A percentile compares a stretch with the other conserved stretches of the same genome.
These are phyloP conservation scores for Myotis yumanensis DNA, from an alignment of 2,113 vertebrate genomes.

Conservation along the genomic window DNA sequence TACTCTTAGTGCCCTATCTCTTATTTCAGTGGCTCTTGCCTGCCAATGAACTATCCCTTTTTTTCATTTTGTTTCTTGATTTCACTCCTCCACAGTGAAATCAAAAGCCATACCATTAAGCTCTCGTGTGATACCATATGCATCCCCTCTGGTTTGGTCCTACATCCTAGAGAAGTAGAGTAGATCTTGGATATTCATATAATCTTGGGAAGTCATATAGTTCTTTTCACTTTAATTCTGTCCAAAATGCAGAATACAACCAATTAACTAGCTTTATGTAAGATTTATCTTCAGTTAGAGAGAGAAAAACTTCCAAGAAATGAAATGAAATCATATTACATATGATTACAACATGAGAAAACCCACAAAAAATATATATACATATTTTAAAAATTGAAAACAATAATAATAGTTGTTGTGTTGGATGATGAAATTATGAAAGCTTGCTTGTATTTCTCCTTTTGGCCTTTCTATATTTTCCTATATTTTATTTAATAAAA, in stretches of 20 bases:
- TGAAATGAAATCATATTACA: background rate
- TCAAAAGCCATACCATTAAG: background rate
- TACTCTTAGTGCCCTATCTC: background rate
- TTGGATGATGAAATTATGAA: background rate
- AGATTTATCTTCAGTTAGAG: constrained; percentile 6
- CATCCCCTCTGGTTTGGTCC: background rate
- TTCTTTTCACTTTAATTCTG: background rate
- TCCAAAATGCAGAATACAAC: constrained; percentile 10
- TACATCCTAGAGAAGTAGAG: background rate
- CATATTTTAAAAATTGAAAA: background rate
- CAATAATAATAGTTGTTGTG: background rate
- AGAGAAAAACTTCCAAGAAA: background rate
- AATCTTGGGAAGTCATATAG: background rate
- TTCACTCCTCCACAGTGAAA: background rate
- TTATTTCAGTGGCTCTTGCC: background rate
- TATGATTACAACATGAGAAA: background rate
- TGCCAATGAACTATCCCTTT: background rate
- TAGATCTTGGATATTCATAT: background rate
- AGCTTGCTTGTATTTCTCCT: background rate
- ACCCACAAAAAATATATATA: background rate
- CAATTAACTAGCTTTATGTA: background rate
- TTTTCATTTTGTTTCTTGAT: background rate
- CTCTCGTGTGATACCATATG: background rate
- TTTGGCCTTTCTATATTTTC: background rate
- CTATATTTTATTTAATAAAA: constrained; percentile 21